phyloP scores from a whole-genome alignment of 2,797 vertebrate species.

The Oreortyx pictus region DNA sequence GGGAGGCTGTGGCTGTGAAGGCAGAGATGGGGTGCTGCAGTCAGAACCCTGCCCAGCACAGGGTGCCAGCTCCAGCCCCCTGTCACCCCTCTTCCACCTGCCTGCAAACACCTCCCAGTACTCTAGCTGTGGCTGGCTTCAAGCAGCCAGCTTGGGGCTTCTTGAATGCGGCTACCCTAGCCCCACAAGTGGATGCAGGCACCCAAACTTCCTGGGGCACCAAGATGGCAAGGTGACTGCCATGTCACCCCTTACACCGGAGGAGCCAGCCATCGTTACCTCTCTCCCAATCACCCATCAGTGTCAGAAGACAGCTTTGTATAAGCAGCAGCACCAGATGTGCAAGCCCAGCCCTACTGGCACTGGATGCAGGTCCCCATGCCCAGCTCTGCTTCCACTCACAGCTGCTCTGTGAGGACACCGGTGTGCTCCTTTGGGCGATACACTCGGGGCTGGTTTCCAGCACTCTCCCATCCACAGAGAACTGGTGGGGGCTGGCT shows the following conservation, averaged over 20 bases:
- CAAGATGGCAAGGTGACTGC: background rate
- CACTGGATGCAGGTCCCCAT: background rate
- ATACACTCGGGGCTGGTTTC: background rate
- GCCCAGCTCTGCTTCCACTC: background rate
- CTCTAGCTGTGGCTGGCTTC: background rate
- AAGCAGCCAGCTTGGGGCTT: background rate
- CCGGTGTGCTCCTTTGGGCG: fast-evolving
- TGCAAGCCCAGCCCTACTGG: background rate
- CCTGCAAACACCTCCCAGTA: background rate
- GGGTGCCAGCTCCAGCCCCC: background rate
- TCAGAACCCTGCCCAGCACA: background rate
- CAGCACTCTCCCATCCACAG: background rate
- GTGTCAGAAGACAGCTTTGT: background rate
- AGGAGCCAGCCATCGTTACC: fast-evolving
- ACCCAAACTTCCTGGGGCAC: background rate
- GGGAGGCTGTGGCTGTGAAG: slow-evolving; percentile 25
- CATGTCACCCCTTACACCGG: too few species aligned
- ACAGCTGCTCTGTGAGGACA: background rate
- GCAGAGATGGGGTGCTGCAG: background rate
- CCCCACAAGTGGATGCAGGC: background rate
- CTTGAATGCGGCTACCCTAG: background rate
- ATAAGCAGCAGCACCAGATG: background rate
- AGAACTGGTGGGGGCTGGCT: background rate
- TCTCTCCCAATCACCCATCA: fast-evolving
- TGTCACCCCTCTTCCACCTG: background rate